Percentiles rank a stretch among this genome's conserved stretches.
Evolutionary conservation across 2,888 invertebrate species (phyloP).

Genomic region (Neria commutata): DNA sequence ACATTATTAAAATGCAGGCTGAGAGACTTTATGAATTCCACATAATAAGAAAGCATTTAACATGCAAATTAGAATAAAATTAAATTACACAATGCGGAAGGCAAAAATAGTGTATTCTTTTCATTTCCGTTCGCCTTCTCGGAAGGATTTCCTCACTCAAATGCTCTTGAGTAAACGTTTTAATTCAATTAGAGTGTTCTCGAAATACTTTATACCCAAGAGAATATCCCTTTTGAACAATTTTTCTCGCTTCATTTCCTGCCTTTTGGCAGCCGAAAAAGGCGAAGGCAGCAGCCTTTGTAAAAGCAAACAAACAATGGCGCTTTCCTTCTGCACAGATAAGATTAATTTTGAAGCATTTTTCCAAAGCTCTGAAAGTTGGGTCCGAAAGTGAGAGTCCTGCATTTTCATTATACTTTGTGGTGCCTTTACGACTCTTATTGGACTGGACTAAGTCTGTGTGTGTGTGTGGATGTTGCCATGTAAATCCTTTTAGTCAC

Average conservation of each 20-base stretch:
- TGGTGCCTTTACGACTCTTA: too few species aligned
- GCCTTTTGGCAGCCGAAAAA: not conserved
- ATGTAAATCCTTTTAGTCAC: too few species aligned
- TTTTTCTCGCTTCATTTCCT: not conserved
- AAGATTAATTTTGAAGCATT: too few species aligned
- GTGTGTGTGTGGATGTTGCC: too few species aligned
- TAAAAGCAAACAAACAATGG: not conserved
- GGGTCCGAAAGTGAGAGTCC: too few species aligned
- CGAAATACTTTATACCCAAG: slow-evolving; percentile 53
- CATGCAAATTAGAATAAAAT: slow-evolving; percentile 49
- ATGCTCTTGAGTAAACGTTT: slow-evolving; percentile 47
- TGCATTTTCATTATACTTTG: too few species aligned
- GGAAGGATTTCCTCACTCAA: slow-evolving; percentile 27
- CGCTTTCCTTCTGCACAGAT: too few species aligned
- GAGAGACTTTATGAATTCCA: too few species aligned
- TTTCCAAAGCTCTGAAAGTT: too few species aligned
- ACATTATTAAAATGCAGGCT: too few species aligned
- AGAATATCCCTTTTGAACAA: slow-evolving; percentile 48
- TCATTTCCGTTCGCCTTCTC: slow-evolving; percentile 32
- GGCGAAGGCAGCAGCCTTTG: not conserved
- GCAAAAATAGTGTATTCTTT: not conserved
- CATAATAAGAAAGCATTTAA: slow-evolving; percentile 33
- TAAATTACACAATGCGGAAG: slow-evolving; percentile 16
- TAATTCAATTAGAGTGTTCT: slow-evolving; percentile 40
- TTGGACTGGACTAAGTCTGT: too few species aligned